phyloP scores from a whole-genome alignment of 2,888 invertebrate genomes.

The Dynastes maya region DNA sequence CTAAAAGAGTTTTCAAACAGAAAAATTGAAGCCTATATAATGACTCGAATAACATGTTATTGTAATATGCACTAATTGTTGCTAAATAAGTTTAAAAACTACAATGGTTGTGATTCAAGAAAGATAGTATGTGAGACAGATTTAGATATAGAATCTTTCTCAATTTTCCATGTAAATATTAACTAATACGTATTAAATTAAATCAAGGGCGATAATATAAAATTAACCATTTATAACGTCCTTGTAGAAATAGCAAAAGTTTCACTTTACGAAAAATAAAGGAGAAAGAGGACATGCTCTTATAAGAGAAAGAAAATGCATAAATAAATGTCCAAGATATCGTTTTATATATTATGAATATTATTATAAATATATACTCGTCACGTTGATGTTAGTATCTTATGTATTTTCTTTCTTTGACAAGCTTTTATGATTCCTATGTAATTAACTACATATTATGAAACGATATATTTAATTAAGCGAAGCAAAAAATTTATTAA shows the following conservation, averaged over 20 bases:
- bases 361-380: not conserved
- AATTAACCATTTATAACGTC: not conserved
- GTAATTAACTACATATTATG: constrained; percentile 12
- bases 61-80: constrained; percentile 5
- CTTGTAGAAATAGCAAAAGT: not conserved
- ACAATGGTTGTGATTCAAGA: constrained; percentile 43
- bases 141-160: constrained; percentile 51
- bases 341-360: not conserved
- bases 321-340: constrained; percentile 13
- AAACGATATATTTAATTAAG: not conserved
- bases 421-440: constrained; percentile 58
- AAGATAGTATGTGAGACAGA: constrained; percentile 39
- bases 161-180: no score
- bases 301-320: constrained; percentile 45
- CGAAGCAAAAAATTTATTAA: no score
- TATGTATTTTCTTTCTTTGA: constrained; percentile 45
- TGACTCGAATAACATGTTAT: not conserved
- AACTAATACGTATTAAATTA: no score
- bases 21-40: not conserved
- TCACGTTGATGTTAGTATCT: constrained; percentile 25
- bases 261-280: not conserved
- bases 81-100: constrained; percentile 39
- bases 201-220: no score
- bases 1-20: no score
- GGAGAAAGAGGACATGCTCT: not conserved